These are phyloP conservation scores for Leptobrachium ailaonicum DNA, from an alignment of 2,113 vertebrate species.

Conservation along the genomic window DNA sequence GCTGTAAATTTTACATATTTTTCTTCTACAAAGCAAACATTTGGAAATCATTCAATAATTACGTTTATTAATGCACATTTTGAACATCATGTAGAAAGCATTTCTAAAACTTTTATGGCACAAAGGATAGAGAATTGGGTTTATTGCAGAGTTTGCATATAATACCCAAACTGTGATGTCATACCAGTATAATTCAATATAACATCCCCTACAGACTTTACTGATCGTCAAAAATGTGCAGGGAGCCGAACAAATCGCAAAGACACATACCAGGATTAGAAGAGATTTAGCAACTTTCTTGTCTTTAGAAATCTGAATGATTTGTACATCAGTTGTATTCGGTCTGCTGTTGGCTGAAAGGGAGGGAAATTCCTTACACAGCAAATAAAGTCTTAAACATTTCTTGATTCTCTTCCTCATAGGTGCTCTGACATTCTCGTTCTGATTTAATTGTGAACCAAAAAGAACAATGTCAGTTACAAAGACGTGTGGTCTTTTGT, in stretches of 20 bases:
- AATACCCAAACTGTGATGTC: conserved; percentile 81
- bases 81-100: conserved; percentile 58
- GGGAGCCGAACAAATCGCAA: conserved; percentile 81
- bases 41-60: no score
- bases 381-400: neutral
- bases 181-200: conserved; percentile 63
- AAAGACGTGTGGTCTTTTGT: neutral
- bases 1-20: no score
- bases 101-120: conserved; percentile 80
- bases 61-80: neutral
- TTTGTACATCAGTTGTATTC: neutral
- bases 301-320: conserved; percentile 60
- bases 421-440: neutral
- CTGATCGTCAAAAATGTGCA: conserved; percentile 76
- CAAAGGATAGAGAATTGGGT: conserved; percentile 82
- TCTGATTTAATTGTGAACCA: neutral
- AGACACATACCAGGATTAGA: conserved; percentile 75
- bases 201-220: conserved; percentile 61
- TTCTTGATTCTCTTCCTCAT: neutral
- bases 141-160: conserved; percentile 82
- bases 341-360: neutral
- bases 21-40: no score
- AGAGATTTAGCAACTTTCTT: conserved; percentile 79
- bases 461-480: neutral
- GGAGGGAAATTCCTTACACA: neutral